Evolutionary conservation across 2,888 invertebrate genomes (phyloP), one percentile per base, ranked within the genome.

Genomic region (Platycheirus albimanus): DNA sequence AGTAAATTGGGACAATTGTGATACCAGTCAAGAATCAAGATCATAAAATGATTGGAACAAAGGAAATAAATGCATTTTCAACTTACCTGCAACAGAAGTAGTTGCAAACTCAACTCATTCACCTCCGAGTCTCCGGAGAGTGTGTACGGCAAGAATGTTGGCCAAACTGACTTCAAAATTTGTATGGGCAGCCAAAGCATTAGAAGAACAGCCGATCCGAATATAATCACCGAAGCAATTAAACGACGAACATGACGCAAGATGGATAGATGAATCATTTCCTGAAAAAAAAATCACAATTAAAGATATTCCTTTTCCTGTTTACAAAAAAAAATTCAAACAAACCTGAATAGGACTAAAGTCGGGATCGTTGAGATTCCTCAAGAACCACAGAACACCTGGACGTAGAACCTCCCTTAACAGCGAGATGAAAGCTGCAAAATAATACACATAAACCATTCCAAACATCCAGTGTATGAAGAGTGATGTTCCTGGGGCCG

Each of bases 381-480:
- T 94, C 86, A 99, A 92, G 91, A 99, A 99, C 99, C 99, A 99
- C 2, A 99, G 92, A 0, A 99, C 98, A 0, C 99, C 99, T 0
- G 99, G 99, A 64, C 99, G 93, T 38, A 99, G 90, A 0, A 99
- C 97, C 91, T 99, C 99, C 64, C 99, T 92, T 20, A 99, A 91
- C 2, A 99, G 92, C 15, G 98, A 92, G 47, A 99, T 96, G 89
- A 98, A 99, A 0, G 98, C 98, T 6, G 99, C 99, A 89, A 99
- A 99, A 91, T 99, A 99, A 91, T 99, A 99, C 11, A 99, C 98
- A 89, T 98, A 99, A 33, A 97, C 96, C 98, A 99, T 99, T 75
- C 99, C 99, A 6, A 98, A 97, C 43, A 99, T 94, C 99, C 99
- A 99, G 90, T 99, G 99, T 69, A 99, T 96, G 89, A 99, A 99